Evolutionary conservation across 1,140 invertebrate species (phyloP).

Genomic region (Plectrocnemia conspersa): DNA sequence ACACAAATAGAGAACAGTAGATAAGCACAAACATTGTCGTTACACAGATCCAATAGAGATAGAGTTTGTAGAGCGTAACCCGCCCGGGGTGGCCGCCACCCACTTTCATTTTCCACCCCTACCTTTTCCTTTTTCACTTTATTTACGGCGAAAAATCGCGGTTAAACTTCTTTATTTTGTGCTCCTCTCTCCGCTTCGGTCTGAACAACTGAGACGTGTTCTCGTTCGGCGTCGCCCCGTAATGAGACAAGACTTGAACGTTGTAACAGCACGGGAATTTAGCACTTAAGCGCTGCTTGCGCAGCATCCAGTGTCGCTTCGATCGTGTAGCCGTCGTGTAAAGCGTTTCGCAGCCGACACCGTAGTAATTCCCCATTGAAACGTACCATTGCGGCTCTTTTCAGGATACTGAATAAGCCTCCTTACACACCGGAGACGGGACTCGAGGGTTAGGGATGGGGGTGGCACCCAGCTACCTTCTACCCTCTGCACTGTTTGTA

Average conservation of each 20-base stretch:
- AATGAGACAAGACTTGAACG: constrained; percentile 3
- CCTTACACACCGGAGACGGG: constrained; percentile 15
- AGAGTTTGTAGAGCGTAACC: too few relatives aligned
- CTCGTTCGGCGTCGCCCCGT: constrained; percentile 10
- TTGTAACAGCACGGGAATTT: constrained; percentile 15
- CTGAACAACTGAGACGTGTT: constrained; percentile 27
- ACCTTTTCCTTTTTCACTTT: not conserved
- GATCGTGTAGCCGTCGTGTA: constrained; percentile 26
- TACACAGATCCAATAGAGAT: too few relatives aligned
- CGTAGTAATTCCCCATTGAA: constrained; percentile 33
- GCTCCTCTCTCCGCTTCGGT: constrained; percentile 31
- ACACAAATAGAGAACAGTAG: too few relatives aligned
- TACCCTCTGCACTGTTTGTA: too few relatives aligned
- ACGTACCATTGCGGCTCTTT: constrained; percentile 31
- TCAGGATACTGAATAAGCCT: constrained; percentile 33
- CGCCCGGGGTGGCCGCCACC: too few relatives aligned
- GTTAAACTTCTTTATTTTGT: constrained; percentile 33
- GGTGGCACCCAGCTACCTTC: too few relatives aligned
- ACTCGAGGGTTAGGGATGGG: constrained; percentile 8
- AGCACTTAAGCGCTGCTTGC: constrained; percentile 11
- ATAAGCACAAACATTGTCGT: too few relatives aligned
- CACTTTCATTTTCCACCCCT: too few relatives aligned
- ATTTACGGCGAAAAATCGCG: constrained; percentile 21
- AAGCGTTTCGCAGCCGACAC: constrained; percentile 25
- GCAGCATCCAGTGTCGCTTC: constrained; percentile 8